Evolutionary conservation across 2,888 invertebrate genomes (phyloP).

Genomic region (Allolobophora icterica): DNA sequence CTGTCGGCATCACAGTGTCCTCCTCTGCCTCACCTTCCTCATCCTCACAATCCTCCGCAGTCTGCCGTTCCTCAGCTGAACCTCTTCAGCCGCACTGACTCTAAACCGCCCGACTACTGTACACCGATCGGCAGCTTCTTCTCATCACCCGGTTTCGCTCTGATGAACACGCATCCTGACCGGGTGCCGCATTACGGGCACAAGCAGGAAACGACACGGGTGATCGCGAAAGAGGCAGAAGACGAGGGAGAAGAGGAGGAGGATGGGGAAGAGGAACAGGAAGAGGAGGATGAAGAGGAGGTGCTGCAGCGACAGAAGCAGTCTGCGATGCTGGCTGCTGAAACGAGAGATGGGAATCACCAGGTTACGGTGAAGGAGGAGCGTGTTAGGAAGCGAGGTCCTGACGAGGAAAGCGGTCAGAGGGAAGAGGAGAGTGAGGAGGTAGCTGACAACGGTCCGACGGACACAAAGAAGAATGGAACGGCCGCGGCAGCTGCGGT

Average conservation of each 20-base stretch:
- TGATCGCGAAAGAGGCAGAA: neutral
- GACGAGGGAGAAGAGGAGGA: neutral
- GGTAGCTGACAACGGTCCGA: neutral
- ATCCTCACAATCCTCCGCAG: neutral
- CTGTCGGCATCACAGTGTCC: neutral
- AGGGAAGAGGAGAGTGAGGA: constrained; percentile 23
- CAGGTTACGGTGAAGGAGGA: constrained; percentile 12
- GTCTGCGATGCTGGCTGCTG: neutral
- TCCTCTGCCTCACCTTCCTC: neutral
- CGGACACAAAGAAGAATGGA: neutral
- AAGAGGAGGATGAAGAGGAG: neutral
- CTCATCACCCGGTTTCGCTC: neutral
- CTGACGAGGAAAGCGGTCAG: constrained; percentile 19
- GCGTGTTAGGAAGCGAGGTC: neutral
- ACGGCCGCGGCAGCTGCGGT: neutral
- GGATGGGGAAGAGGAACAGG: neutral
- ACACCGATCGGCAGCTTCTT: neutral
- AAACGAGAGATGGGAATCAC: neutral
- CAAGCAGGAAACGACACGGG: neutral
- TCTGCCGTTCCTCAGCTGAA: neutral
- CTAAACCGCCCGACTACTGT: neutral
- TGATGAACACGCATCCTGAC: neutral
- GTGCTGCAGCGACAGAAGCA: neutral
- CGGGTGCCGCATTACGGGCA: neutral
- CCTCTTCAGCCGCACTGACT: neutral